phyloP scores from a whole-genome alignment of 2,797 vertebrate species.

The Cyprinella venusta region DNA sequence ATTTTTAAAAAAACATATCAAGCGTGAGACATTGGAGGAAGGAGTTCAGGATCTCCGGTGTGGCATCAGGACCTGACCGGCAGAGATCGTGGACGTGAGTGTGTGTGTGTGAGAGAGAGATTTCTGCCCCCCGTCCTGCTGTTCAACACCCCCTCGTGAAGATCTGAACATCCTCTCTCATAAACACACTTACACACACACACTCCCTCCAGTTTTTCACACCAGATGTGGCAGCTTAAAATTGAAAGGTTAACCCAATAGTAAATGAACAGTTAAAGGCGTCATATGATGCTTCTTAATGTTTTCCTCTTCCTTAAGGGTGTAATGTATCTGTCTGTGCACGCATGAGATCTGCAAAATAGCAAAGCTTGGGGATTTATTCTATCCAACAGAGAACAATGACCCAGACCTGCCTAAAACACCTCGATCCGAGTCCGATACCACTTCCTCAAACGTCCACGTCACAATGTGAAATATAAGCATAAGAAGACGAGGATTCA shows the following conservation, averaged over 20 bases:
- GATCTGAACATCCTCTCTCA: constrained; percentile 28
- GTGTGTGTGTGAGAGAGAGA: constrained; percentile 58
- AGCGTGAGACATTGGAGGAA: background rate
- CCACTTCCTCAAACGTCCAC: background rate
- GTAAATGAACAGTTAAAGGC: background rate
- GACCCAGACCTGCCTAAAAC: background rate
- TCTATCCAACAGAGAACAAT: background rate
- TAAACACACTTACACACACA: constrained; percentile 16
- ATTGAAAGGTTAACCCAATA: background rate
- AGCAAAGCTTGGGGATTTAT: background rate
- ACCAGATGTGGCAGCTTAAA: background rate
- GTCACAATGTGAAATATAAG: background rate
- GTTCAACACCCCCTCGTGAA: constrained; percentile 74
- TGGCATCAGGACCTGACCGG: background rate
- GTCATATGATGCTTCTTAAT: background rate
- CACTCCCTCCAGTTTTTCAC: background rate
- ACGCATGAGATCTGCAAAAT: background rate
- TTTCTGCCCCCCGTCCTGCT: constrained; percentile 63
- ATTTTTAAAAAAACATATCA: too few species aligned
- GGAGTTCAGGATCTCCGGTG: background rate
- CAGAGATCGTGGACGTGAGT: background rate
- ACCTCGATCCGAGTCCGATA: background rate
- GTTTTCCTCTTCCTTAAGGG: background rate
- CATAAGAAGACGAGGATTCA: background rate
- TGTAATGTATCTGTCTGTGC: background rate